Base-by-base conservation (phyloP, 2,888 invertebrate species). In the Meghimatium bilineatum region DNA sequence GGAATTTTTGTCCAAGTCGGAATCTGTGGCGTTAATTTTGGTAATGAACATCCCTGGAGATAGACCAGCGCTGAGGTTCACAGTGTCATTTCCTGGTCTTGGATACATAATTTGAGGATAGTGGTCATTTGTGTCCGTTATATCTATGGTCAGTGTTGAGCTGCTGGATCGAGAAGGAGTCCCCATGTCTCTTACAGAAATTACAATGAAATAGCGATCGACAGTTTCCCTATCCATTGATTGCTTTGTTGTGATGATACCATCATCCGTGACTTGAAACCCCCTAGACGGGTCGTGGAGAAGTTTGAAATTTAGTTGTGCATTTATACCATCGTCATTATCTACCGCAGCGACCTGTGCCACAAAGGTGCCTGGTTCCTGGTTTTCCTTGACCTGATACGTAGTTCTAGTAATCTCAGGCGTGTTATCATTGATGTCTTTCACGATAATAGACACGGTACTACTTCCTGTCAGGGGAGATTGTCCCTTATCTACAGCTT, bases 151-250 rank as follows among this genome's bases (percentile, higher is more conserved):
- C 26, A 83, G 49, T n/a, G 83, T 83, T 5, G 78, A 44, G 3
- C 32, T 74, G 20, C 29, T 52, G 29, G 74, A 32, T 56, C 86
- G 78, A n/a, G 85, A 52, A 1, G 88, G 88, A 17, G 74, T 56
- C 5, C 90, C 89, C 32, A 67, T 74, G 81, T 90, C 89, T 6
- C 26, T 78, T 23, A 88, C 89, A 6, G 86, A 69, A 17, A 90
- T 85, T 0, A 74, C 67, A 20, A 90, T 85, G 38, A 56, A 63
- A 82, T 85, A 85, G 0, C 76, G 63, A 17, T 80, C 76, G 3
- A 86, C 82, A 26, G 76, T 36, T 84, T 90, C 90, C 23, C 88
- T 83, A 85, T 88, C 88, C 72, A 90, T 81, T 49, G 23, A 17
- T 23, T 69, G 67, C 52, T 71, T 82, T n/a, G 88, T 79, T 14